Base-by-base conservation (phyloP, 2,888 invertebrate species). In the Linyphia triangularis region DNA sequence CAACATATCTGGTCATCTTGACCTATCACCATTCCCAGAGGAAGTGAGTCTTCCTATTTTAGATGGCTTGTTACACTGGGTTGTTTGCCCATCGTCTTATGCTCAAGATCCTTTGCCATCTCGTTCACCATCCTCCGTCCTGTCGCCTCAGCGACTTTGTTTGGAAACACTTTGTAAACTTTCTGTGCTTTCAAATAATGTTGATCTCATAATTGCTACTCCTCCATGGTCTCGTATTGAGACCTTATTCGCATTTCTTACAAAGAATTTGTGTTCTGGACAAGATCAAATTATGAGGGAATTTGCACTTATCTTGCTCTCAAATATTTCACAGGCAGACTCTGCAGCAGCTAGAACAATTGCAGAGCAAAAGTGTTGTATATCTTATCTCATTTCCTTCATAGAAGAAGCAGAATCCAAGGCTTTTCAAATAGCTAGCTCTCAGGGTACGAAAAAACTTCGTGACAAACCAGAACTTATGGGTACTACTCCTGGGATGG, bases 401-500 rank as follows among this genome's bases (percentile, higher is more conserved):
- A 96, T 99, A 92, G 99, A 99, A 94, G 92, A 94, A 90, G 98
- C 99, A 40, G 99, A 99, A 94, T 96, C 96, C 92, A 96, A 96
- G 92, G 98, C 98, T 89, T 94, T 98, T 92, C 96, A 96, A 91
- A 97, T 98, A 89, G 98, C 97, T 91, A 98, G 97, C 94, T 97
- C 97, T 93, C 98, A 98, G 93, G 99, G 99, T 91, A 96, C 99
- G 92, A 96, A 96, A 92, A 97, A 97, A 92, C 95, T 99, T 91
- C 95, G 98, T 69, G 98, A 99, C 93, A 99, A 99, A 94, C 99
- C 99, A 2, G 99, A 99, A 93, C 96, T 97, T 90, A 99, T 99
- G 98, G 99, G 99, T 91, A 99, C 99, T 84, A 98, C 98, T 93
- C 94, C 99, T 93, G 99, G 99, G 94, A 99, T 99, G 99, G 94